Base-by-base conservation (phyloP, 2,113 vertebrate species). In the Austrofundulus limnaeus region DNA sequence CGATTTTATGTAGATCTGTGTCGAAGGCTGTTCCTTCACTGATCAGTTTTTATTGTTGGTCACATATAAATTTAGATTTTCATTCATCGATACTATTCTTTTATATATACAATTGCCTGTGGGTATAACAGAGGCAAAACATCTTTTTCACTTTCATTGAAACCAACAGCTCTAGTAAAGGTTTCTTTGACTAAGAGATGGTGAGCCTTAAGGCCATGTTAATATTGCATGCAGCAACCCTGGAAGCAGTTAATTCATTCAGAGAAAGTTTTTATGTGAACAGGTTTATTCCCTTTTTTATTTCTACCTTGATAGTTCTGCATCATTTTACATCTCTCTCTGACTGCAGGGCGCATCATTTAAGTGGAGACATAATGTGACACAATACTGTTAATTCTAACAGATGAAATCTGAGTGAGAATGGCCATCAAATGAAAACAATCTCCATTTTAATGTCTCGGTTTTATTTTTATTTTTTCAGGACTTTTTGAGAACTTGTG, bases 181-280 rank as follows among this genome's bases (percentile, higher is more conserved):
- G 24, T 56, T 60, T 59, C 72, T 76, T 75, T 83, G 45, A 77
- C 45, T 45, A 2, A 16, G 71, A 51, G 51, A 12, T 66, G 75
- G 73, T 66, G 52, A 74, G 76, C 75, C 82, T 74, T 9, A 25
- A 80, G 70, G 75, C 73, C 56, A 53, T 69, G 59, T 81, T 81
- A 68, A 81, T 83, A 85, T 81, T 81, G 61, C 64, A 77, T 37
- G 45, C 14, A 67, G 46, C 68, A 82, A 72, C 66, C 48, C 21
- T 43, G 38, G 60, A 43, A 61, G 61, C 51, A 50, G 47, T 52
- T 54, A 58, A 66, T 58, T 69, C 47, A 68, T 79, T 80, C 39
- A 65, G 53, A 46, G 39, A 10, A 39, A 11, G 19, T 54, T 73
- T 41, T 41, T 23, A 57, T 65, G 61, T 16, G 65, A 66, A 66